These are phyloP conservation scores for Alethe castanea DNA, from an alignment of 2,113 vertebrate species.

Conservation along the genomic window DNA sequence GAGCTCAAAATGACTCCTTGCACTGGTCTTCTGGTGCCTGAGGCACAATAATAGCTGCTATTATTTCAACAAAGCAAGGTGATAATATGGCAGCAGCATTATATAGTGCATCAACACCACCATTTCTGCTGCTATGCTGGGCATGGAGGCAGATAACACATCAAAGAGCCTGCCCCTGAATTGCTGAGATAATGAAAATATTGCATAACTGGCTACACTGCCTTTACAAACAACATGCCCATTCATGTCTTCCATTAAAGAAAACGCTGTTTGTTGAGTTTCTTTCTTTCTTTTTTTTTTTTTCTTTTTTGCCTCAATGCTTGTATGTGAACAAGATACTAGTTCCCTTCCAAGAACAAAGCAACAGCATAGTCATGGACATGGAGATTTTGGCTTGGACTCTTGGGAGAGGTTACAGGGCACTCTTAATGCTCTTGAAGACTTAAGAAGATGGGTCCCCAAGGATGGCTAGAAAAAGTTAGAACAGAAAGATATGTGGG, in stretches of 20 bases:
- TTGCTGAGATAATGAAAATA: conserved; percentile 35
- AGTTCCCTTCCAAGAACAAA: conserved; percentile 1
- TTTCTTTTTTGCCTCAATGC: not conserved
- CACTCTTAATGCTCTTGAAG: not conserved
- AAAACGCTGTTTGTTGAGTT: conserved; percentile 19
- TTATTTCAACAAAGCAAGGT: conserved; percentile 26
- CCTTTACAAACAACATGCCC: conserved; percentile 12
- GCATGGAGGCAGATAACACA: conserved; percentile 31
- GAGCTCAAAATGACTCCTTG: not conserved
- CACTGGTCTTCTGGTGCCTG: not conserved
- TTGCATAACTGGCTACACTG: not conserved
- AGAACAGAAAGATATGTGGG: not conserved
- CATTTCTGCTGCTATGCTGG: not conserved
- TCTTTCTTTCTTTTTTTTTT: not conserved
- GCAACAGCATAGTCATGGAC: not conserved
- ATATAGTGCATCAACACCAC: not conserved
- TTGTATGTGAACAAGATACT: not conserved
- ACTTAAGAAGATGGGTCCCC: not conserved
- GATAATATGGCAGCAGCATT: not conserved
- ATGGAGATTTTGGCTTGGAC: not conserved
- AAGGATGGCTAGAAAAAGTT: not conserved
- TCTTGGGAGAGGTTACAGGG: not conserved
- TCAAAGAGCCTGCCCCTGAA: conserved; percentile 14
- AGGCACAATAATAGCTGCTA: not conserved
- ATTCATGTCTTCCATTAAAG: conserved; percentile 23